These are phyloP conservation scores for Orientallactaga bullata DNA, from an alignment of 2,113 vertebrate species.

Conservation along the genomic window DNA sequence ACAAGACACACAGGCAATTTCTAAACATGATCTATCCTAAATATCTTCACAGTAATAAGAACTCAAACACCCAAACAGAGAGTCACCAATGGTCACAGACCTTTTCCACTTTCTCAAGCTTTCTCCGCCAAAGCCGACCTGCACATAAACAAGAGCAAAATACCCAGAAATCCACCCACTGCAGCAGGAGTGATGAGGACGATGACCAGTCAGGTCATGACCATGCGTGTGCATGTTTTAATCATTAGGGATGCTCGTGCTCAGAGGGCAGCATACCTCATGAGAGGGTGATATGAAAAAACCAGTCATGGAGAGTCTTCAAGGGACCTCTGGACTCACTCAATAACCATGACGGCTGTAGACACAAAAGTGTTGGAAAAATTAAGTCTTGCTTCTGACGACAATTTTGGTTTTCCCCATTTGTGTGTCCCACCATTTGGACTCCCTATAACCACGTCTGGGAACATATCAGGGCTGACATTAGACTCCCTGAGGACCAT, in stretches of 20 bases:
- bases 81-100: not conserved
- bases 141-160: not conserved
- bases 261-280: not conserved
- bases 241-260: slow-evolving; percentile 13
- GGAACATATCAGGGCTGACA: not conserved
- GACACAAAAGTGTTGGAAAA: not conserved
- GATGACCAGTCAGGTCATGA: not conserved
- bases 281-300: slow-evolving; percentile 12
- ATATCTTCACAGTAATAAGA: not conserved
- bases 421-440: not conserved
- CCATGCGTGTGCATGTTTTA: not conserved
- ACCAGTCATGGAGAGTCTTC: not conserved
- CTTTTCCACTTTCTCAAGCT: no score
- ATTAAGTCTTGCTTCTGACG: not conserved
- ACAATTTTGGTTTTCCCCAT: not conserved
- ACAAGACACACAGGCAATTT: not conserved
- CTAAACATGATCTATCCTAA: not conserved
- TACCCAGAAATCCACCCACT: not conserved
- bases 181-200: not conserved
- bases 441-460: not conserved
- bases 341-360: not conserved
- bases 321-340: slow-evolving; percentile 17
- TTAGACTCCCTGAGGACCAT: not conserved
- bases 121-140: slow-evolving; percentile 5
- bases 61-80: not conserved